Base-by-base conservation (phyloP, 2,888 invertebrate genomes). In the Coelogynopora nodosa region DNA sequence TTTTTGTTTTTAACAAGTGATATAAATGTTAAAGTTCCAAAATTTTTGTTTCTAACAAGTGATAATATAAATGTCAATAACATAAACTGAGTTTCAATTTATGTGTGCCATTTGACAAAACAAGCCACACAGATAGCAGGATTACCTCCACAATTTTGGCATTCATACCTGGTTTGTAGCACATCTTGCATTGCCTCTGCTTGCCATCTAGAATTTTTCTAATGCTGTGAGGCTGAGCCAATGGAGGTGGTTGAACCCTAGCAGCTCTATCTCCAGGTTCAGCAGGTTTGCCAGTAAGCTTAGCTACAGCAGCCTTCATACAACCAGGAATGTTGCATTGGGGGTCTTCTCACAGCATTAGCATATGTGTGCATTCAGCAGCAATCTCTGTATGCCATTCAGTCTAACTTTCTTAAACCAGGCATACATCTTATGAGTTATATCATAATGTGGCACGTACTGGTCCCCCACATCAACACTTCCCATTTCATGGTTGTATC, bases 401-500 rank as follows among this genome's bases (percentile, higher is more conserved):
- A 82, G 82, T 82, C 82, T 29, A 82, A 82, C 82, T 82, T 82
- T 82, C 82, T 82, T 82, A 23, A 30, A 82, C 82, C 82, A 82
- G 31, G 82, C 82, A 5, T 30, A 29, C 31, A n/a, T 82, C 31
- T 82, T 13, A 30, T 29, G 29, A 29, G 82, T 82, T 29, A 82
- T 82, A 82, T 82, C 82, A 23, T 82, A 82, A 30, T 82, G 82
- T 82, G 82, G 28, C 29, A 82, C 31, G 2, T 23, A 80, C 10
- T 82, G 82, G 82, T 82, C 82, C 30, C 27, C 82, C 82, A 82
- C 82, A 23, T 82, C 82, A 29, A 82, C 82, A 29, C 82, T 29
- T 30, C 82, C 82, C 82, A 82, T 82, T 30, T 30, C 31, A 27
- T 82, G 82, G 31, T 82, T 82, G 82, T 82, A 82, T 30, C 29